phyloP scores from a whole-genome alignment of 2,113 vertebrate genomes.

The rat (Rattus norvegicus) region GRCr8 NC_086029.1:28000501-28001000 shows the following conservation, averaged over 20 bases:
- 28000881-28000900: too few relatives aligned
- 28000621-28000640: not conserved
- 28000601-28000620: conserved; percentile 17
- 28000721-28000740: not conserved
- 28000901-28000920: too few relatives aligned
- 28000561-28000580: not conserved
- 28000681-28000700: not conserved
- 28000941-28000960: too few relatives aligned
- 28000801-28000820: too few relatives aligned
- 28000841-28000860: too few relatives aligned
- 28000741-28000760: not conserved
- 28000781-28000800: not conserved
- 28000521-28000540: not conserved
- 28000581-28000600: not conserved
- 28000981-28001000: too few relatives aligned
- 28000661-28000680: not conserved
- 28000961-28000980: too few relatives aligned
- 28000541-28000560: not conserved
- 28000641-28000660: not conserved
- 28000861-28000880: too few relatives aligned
- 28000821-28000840: too few relatives aligned
- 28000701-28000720: not conserved
- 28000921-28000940: too few relatives aligned
- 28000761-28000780: not conserved
- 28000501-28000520: not conserved